Percentiles rank a stretch among this genome's conserved stretches.
These are phyloP conservation scores for Sarcophaga rosellei DNA, from an alignment of 2,888 invertebrate species.

Conservation along the genomic window DNA sequence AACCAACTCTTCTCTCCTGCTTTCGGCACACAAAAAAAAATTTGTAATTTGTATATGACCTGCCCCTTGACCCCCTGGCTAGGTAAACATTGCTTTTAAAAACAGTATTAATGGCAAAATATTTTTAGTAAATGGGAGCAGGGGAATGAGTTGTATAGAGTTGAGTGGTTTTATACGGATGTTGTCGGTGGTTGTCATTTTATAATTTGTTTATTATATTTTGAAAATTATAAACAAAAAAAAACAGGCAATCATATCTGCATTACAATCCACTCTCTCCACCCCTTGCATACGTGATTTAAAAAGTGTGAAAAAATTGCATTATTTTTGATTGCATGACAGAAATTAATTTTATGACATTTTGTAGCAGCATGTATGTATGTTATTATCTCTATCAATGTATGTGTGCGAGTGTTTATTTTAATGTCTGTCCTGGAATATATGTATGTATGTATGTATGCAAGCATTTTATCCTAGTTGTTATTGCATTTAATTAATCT, in stretches of 20 bases:
- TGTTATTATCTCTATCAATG: too few species aligned
- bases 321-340: conserved; percentile 10
- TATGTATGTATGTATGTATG: too few species aligned
- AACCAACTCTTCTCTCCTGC: too few species aligned
- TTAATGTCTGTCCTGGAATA: neutral
- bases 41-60: too few species aligned
- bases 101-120: too few species aligned
- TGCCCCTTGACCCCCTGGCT: too few species aligned
- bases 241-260: neutral
- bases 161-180: neutral
- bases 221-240: conserved; percentile 3
- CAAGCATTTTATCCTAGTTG: neutral
- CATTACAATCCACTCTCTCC: neutral
- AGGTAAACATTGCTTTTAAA: too few species aligned
- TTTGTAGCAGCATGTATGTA: neutral
- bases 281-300: neutral
- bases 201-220: conserved; percentile 31
- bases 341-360: conserved; percentile 31
- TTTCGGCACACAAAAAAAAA: too few species aligned
- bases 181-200: neutral
- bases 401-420: neutral
- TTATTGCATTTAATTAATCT: conserved; percentile 40
- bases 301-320: conserved; percentile 10
- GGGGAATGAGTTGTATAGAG: too few species aligned
- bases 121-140: too few species aligned